phyloP scores from a whole-genome alignment of 2,797 vertebrate species.

The Acanthurus tractus region DNA sequence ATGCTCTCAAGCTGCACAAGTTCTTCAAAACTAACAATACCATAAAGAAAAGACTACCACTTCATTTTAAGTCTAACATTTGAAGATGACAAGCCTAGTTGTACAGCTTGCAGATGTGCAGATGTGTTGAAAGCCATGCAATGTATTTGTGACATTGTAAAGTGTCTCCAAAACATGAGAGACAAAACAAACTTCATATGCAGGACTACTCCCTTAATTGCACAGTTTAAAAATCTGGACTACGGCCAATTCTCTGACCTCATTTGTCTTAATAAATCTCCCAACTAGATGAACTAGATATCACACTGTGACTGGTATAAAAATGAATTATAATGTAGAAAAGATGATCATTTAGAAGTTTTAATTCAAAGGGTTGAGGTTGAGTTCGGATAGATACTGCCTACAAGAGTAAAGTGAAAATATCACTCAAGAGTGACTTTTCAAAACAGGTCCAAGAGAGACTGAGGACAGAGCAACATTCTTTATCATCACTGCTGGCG shows the following conservation, averaged over 20 bases:
- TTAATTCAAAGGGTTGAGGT: neutral
- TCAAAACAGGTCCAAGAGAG: conserved; percentile 44
- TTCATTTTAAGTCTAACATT: neutral
- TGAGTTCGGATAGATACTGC: neutral
- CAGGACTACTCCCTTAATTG: conserved; percentile 18
- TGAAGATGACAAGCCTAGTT: conserved; percentile 8
- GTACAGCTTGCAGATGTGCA: too few species aligned
- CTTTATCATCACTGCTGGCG: conserved; percentile 69
- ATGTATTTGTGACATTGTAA: neutral
- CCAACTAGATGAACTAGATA: neutral
- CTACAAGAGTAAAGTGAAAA: conserved; percentile 21
- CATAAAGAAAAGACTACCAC: neutral
- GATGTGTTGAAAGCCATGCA: too few species aligned
- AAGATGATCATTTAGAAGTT: neutral
- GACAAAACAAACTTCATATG: conserved; percentile 30
- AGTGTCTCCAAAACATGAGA: conserved; percentile 28
- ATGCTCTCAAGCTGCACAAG: neutral
- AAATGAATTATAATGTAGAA: neutral
- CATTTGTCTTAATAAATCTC: conserved; percentile 6
- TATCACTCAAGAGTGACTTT: conserved; percentile 36
- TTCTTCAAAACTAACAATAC: neutral
- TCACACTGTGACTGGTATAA: neutral
- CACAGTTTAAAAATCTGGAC: conserved; percentile 18
- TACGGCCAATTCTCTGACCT: conserved; percentile 1
- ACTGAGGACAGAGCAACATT: conserved; percentile 67